Evolutionary conservation across 1,140 invertebrate genomes (phyloP), one percentile per base, ranked within the genome.

Genomic region (Paralvinella palmiformis): DNA sequence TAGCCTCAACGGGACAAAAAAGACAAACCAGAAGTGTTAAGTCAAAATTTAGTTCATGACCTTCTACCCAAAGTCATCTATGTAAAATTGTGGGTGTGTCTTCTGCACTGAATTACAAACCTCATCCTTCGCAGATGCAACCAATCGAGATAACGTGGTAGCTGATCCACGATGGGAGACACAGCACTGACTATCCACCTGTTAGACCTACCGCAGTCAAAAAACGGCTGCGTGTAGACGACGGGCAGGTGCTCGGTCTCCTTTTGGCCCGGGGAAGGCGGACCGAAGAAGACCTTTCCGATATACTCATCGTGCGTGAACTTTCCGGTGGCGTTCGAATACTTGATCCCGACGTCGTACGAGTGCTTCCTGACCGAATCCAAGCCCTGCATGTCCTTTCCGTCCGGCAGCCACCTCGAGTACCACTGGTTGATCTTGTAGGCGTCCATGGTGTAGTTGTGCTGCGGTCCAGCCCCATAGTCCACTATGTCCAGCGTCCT

Each of bases 351-450:
- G n/a, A 82, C 79, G 61, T 79, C 75, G 68, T 85, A 86, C 3
- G 93, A 95, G 29, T 90, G 95, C 82, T 97, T 97, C 0, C 71
- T 59, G n/a, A 74, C 32, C 0, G 94, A 95, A 73, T 97, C 94
- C 72, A 94, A 91, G 65, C 91, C 82, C 48, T 74, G 73, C 2
- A 63, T 58, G 68, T 77, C 70, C 86, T 84, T 80, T 97, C 94
- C 7, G 75, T 78, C 55, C 4, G 92, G 94, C 66, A 98, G 78
- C 91, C 91, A 96, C 50, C 85, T 81, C 17, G 66, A 71, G 71
- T 85, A 88, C 94, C 94, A 98, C 75, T 96, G 91, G 77, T 97
- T 97, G 37, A 89, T 92, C 65, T 91, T 86, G 80, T 96, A 97
- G 69, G 87, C 88, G 70, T 93, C 89, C 24, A 88, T 87, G 0